A percentile compares a stretch with the other conserved stretches of the same genome.
These are phyloP conservation scores for Streblospio benedicti DNA, from an alignment of 1,140 invertebrate species.

Conservation along the genomic window DNA sequence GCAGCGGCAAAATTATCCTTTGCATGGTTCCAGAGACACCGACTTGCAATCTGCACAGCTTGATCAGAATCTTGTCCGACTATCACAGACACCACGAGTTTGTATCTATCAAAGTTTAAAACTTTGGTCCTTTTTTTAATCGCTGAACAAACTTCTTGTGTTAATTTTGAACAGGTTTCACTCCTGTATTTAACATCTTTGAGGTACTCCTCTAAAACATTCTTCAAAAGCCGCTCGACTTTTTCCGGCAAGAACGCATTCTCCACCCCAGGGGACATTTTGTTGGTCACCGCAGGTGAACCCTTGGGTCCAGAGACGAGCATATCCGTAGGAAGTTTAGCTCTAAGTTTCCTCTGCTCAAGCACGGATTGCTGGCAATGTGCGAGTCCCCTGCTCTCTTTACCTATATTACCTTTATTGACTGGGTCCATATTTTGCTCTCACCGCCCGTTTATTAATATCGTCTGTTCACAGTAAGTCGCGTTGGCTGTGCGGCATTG, in stretches of 20 bases:
- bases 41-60: slow-evolving; percentile 25
- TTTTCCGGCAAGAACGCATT: slow-evolving; percentile 22
- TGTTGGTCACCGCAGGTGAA: too few relatives aligned
- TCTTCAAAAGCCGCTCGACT: slow-evolving; percentile 12
- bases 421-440: too few relatives aligned
- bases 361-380: too few relatives aligned
- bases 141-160: slow-evolving; percentile 7
- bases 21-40: slow-evolving; percentile 32
- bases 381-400: too few relatives aligned
- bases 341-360: too few relatives aligned
- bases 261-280: slow-evolving; percentile 21
- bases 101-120: slow-evolving; percentile 26
- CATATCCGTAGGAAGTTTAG: too few relatives aligned
- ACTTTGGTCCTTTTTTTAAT: slow-evolving; percentile 31
- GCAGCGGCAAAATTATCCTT: slow-evolving; percentile 31
- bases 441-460: too few relatives aligned
- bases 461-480: too few relatives aligned
- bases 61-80: slow-evolving; percentile 30
- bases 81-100: slow-evolving; percentile 30
- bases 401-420: too few relatives aligned
- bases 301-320: too few relatives aligned
- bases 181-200: slow-evolving; percentile 3
- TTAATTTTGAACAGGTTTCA: background rate
- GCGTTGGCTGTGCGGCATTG: too few relatives aligned
- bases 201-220: background rate